A percentile compares a stretch with the other conserved stretches of the same genome.
Evolutionary conservation across 64 coral and sea anemone genomes (phyloP).

Genomic region (Pachyseris speciosa): DNA sequence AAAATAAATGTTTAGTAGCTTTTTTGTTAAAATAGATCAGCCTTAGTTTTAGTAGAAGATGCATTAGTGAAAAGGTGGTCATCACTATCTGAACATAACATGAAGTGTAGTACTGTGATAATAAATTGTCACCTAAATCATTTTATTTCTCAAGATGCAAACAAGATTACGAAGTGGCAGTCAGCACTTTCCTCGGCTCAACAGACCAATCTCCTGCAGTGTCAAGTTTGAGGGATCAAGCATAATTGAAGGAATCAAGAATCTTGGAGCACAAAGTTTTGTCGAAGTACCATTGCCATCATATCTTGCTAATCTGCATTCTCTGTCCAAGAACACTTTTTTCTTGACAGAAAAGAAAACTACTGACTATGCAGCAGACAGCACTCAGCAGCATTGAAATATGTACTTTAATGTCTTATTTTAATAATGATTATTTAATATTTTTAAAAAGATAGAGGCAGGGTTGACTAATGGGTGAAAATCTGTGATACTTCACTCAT

Average conservation of each 20-base stretch:
- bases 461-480: too few relatives aligned
- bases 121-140: too few relatives aligned
- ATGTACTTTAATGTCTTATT: not conserved
- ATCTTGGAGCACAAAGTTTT: constrained; percentile 56
- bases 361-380: not conserved
- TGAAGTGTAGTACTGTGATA: too few relatives aligned
- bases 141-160: constrained; percentile 68
- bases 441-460: too few relatives aligned
- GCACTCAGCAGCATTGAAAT: not conserved
- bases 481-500: too few relatives aligned
- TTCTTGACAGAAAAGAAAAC: constrained; percentile 80
- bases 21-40: too few relatives aligned
- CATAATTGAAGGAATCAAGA: constrained; percentile 94
- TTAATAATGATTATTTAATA: too few relatives aligned
- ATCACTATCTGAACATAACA: too few relatives aligned
- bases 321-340: constrained; percentile 84
- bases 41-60: too few relatives aligned
- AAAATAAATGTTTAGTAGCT: too few relatives aligned
- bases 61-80: too few relatives aligned
- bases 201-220: constrained; percentile 68
- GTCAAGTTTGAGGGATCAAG: constrained; percentile 91
- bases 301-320: constrained; percentile 80
- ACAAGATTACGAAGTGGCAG: constrained; percentile 72
- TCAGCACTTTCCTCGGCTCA: constrained; percentile 29
- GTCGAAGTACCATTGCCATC: constrained; percentile 81